phyloP scores from a whole-genome alignment of 2,797 vertebrate genomes.

The Fistularia commersonii region DNA sequence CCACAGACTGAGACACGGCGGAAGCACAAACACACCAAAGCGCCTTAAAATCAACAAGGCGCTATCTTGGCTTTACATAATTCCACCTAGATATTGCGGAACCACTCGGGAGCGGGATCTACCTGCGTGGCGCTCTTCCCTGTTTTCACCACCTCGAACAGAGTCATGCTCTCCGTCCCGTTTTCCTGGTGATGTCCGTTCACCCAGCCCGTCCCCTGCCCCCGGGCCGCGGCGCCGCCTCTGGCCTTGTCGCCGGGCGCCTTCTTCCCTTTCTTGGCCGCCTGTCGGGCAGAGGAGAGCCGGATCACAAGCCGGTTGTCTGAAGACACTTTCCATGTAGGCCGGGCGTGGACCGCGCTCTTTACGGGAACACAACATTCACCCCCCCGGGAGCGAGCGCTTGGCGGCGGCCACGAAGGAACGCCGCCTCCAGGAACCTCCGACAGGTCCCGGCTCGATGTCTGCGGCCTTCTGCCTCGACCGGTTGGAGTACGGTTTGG shows the following conservation, averaged over 20 bases:
- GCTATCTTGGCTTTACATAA: background rate
- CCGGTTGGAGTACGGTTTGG: too few species aligned
- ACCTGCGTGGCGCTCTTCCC: constrained; percentile 99
- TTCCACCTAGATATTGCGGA: background rate
- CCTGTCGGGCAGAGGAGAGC: constrained; percentile 56
- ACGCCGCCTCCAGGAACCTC: too few species aligned
- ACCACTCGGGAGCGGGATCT: background rate
- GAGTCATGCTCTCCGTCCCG: constrained; percentile 98
- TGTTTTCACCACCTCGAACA: constrained; percentile 97
- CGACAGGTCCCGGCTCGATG: too few species aligned
- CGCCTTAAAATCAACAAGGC: background rate
- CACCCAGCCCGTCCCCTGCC: constrained; percentile 87
- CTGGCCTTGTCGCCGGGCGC: constrained; percentile 87
- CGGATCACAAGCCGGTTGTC: background rate
- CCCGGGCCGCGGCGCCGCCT: constrained; percentile 58
- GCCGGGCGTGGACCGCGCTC: too few species aligned
- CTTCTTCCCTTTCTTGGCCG: constrained; percentile 92
- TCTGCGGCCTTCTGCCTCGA: too few species aligned
- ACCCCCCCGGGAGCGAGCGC: too few species aligned
- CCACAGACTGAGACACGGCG: constrained; percentile 82
- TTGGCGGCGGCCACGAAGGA: too few species aligned
- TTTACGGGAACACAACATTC: too few species aligned
- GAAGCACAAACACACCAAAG: background rate
- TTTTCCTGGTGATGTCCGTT: constrained; percentile 99
- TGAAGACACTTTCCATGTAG: background rate